phyloP scores from a whole-genome alignment of 2,888 invertebrate genomes.

The Philereme vetulata region DNA sequence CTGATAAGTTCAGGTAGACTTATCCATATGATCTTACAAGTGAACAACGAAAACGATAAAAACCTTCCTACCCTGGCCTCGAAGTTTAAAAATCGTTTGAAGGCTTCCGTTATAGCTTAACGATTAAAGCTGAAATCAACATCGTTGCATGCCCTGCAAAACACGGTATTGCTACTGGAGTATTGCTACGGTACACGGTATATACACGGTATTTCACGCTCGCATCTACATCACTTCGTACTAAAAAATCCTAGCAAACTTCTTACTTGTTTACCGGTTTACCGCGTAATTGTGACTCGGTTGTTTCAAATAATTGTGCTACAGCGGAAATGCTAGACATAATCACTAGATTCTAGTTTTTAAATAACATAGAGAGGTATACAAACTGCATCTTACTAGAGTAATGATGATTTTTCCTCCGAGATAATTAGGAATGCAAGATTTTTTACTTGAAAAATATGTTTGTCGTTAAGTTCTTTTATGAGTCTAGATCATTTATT shows the following conservation, averaged over 20 bases:
- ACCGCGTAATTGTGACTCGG: neutral
- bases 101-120: no score
- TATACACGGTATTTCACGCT: no score
- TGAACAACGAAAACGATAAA: no score
- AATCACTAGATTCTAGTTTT: slow-evolving; percentile 29
- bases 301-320: slow-evolving; percentile 34
- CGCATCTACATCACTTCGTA: no score
- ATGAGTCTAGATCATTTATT: neutral
- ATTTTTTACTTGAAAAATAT: slow-evolving; percentile 12
- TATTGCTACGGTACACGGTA: no score
- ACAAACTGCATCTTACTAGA: slow-evolving; percentile 11
- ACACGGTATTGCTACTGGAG: no score
- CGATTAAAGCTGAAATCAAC: no score
- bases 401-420: slow-evolving; percentile 7
- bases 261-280: slow-evolving; percentile 14
- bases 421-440: slow-evolving; percentile 24
- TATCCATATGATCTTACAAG: no score
- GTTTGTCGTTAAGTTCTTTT: slow-evolving; percentile 5
- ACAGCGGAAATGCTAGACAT: slow-evolving; percentile 35
- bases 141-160: no score
- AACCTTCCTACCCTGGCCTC: no score
- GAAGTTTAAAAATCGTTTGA: no score
- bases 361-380: slow-evolving; percentile 22
- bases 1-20: no score
- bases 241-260: neutral